Base-by-base conservation (phyloP, 2,888 invertebrate species). In the Protophormia terraenovae region DNA sequence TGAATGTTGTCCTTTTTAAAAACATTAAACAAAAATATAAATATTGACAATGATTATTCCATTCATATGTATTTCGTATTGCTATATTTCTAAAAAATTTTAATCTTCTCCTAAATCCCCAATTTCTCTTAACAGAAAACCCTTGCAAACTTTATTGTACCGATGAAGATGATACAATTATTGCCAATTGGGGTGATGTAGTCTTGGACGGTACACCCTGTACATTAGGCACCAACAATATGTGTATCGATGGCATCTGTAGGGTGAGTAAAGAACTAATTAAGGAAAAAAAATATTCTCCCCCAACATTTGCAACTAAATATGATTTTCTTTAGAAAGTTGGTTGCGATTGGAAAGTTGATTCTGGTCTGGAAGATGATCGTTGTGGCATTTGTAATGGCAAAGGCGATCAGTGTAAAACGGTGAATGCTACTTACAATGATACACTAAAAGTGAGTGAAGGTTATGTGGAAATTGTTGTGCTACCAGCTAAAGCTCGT, bases 341-440 rank as follows among this genome's bases (percentile, higher is more conserved):
- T 72, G 97, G 97, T n/a, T 98, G 98, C 93, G 97, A 98, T 93
- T 97, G 97, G 97, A 93, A 95, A 73, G 95, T 98, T 64, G 96
- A 96, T 90, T 97, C 97, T 0, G 94, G 94, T 72, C 94, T 95
- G 35, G 94, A 95, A 88, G 97, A 97, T 89, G 98, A 98, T 92
- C 94, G 95, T 62, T 98, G 98, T 91, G 97, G 98, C 6, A 94
- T 97, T 69, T 98, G 98, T 90, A 96, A 96, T 88, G 98, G 98
- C 5, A 95, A 96, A 90, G 97, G 97, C 10, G 95, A 96, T 16
- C 95, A 95, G 83, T 98, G 98, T 91, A 95, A 95, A 89, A 96
- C 95, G 32, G 95, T 95, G 79, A 94, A 94, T 85, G 95, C 91
- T 35, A 81, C 88, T 27, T 91, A 89, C 79, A 87, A 92, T 89